Evolutionary conservation across 2,113 vertebrate species (phyloP).

Genomic region (Spea multiplicata): DNA sequence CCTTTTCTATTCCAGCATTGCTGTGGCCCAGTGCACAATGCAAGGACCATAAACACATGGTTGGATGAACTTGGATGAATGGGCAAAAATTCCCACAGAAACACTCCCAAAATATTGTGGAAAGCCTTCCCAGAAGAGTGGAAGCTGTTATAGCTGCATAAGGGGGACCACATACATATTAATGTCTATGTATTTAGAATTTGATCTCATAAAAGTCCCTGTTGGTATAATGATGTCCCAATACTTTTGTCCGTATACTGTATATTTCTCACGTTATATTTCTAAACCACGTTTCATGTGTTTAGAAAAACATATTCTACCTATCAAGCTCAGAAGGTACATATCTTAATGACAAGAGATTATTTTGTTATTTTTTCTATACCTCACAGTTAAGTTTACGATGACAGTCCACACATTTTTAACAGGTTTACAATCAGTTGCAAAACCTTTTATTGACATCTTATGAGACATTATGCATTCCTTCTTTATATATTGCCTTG

Average conservation of each 20-base stretch:
- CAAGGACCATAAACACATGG: no score
- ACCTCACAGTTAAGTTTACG: conserved; percentile 29
- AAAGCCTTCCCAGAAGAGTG: no score
- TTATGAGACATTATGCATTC: conserved; percentile 21
- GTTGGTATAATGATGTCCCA: no score
- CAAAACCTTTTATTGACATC: conserved; percentile 23
- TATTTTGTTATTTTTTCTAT: conserved; percentile 34
- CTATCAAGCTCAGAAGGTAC: neutral
- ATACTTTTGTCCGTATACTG: neutral
- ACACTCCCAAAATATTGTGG: no score
- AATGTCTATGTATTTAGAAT: no score
- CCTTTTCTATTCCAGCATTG: no score
- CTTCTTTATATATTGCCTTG: neutral
- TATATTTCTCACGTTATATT: conserved; percentile 7
- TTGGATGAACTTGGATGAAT: no score
- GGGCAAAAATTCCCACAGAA: no score
- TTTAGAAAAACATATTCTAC: conserved; percentile 1
- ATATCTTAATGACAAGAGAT: conserved; percentile 16
- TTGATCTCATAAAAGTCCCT: no score
- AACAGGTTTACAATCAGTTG: conserved; percentile 17
- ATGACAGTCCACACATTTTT: neutral
- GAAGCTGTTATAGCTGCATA: no score
- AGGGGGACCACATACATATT: no score
- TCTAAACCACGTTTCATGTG: conserved; percentile 11
- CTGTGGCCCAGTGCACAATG: no score